Evolutionary conservation across 2,888 invertebrate genomes (phyloP), one percentile per base, ranked within the genome.

Genomic region (Folsomia manolachei): DNA sequence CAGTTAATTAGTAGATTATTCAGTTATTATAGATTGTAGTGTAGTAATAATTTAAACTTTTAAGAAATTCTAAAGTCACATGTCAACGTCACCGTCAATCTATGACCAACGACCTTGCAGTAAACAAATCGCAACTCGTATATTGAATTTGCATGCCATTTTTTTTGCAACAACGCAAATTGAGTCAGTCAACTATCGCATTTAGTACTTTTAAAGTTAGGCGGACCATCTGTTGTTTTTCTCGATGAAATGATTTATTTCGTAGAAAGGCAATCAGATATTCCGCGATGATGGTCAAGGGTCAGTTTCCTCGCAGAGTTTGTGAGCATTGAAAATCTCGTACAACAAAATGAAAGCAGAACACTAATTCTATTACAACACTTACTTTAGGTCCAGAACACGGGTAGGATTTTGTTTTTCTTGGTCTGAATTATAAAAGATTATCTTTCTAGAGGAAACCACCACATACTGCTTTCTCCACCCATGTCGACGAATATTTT

Each of bases 381-480:
- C 88, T 85, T 82, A 95, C 94, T 93, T 95, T 84, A 98, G 89
- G 88, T 98, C 97, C 82, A 98, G 87, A 82, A 97, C 95, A 84
- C 97, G 90, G 77, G 93, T 91, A 25, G 97, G 97, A 83, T 96
- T 95, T 85, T 92, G 91, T 84, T 96, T 95, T 84, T 96, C 95
- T 82, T 88, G 92, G 86, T 97, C 97, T 14, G 92, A 90, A 85
- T 96, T 95, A 84, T 97, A 98, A 87, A 98, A 97, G 79, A 98
- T 93, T 79, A 98, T 96, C 86, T 97, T 97, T 84, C 92, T 91
- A 75, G 95, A 96, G 64, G 96, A 95, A 64, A 97, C 97, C 62
- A 97, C 96, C 62, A 97, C 96, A 84, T 94, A 97, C 84, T 97
- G 96, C 83, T 94, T 94, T 85, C 92, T 93, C 97, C 97, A 98